These are phyloP conservation scores for Caloenas nicobarica DNA, from an alignment of 2,113 vertebrate genomes.

Conservation along the genomic window DNA sequence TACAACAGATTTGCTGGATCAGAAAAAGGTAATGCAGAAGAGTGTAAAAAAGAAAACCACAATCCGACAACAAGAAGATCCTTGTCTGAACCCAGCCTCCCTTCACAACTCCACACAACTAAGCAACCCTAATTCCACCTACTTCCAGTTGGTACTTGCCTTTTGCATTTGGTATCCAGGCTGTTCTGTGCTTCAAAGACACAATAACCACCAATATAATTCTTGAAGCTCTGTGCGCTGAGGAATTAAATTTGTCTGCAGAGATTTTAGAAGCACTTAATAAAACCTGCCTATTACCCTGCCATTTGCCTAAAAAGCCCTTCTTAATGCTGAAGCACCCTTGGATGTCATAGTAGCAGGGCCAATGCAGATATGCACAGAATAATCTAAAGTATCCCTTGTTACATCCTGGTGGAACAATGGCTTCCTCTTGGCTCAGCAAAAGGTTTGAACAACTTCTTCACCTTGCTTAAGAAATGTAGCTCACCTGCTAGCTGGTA, in stretches of 20 bases:
- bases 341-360: background rate
- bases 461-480: background rate
- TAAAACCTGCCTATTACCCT: background rate
- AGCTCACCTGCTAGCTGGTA: background rate
- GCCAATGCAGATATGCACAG: background rate
- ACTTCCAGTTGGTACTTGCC: constrained; percentile 45
- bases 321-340: background rate
- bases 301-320: background rate
- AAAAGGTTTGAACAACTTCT: background rate
- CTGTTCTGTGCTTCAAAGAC: constrained; percentile 15
- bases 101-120: background rate
- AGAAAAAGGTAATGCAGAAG: background rate
- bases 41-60: constrained; percentile 39
- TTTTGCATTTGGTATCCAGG: background rate
- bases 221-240: background rate
- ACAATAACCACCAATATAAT: background rate
- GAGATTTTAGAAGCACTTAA: background rate
- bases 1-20: constrained; percentile 19
- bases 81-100: constrained; percentile 31
- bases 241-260: constrained; percentile 33
- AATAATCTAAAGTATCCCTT: background rate
- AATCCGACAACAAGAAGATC: background rate
- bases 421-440: background rate
- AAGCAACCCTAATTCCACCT: background rate
- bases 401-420: background rate